Conservation (phyloP, 2,113 vertebrate genomes). For the Eulemur macaco region DNA sequence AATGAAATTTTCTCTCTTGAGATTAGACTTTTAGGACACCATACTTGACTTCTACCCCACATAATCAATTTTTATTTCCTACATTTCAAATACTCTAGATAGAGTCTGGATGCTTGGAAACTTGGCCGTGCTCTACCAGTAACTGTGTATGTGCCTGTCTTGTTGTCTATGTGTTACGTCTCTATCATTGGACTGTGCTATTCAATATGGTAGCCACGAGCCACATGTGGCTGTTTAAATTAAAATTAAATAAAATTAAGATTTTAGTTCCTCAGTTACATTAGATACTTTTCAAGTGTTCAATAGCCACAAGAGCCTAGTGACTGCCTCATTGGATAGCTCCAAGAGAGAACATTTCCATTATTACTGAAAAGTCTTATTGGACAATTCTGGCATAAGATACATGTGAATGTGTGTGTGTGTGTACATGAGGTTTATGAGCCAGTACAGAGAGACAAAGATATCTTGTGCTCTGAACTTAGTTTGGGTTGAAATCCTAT, state of each 20-base stretch:
- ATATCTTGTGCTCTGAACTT: not conserved
- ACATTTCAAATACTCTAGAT: not conserved
- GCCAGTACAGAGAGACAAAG: not conserved
- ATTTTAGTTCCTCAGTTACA: not conserved
- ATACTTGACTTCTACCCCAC: not conserved
- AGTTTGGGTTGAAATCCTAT: not conserved
- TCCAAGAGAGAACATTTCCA: not conserved
- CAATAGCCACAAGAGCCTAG: not conserved
- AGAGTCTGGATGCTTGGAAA: not conserved
- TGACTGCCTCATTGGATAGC: not conserved
- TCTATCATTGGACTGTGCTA: not conserved
- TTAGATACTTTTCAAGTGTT: slow-evolving; percentile 18
- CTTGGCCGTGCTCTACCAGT: not conserved
- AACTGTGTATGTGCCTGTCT: not conserved
- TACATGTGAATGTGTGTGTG: not conserved
- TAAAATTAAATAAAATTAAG: not conserved
- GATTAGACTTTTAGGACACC: not conserved
- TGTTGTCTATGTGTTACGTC: not conserved
- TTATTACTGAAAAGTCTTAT: not conserved
- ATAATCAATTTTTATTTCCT: not conserved
- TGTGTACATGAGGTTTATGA: not conserved
- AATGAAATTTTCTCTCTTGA: not conserved
- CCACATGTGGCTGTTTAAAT: not conserved
- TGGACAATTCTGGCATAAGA: not conserved
- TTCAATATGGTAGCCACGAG: not conserved